Evolutionary conservation across 2,113 vertebrate genomes (phyloP), one percentile per base, ranked within the genome.

Genomic region (Seriola quinqueradiata): DNA sequence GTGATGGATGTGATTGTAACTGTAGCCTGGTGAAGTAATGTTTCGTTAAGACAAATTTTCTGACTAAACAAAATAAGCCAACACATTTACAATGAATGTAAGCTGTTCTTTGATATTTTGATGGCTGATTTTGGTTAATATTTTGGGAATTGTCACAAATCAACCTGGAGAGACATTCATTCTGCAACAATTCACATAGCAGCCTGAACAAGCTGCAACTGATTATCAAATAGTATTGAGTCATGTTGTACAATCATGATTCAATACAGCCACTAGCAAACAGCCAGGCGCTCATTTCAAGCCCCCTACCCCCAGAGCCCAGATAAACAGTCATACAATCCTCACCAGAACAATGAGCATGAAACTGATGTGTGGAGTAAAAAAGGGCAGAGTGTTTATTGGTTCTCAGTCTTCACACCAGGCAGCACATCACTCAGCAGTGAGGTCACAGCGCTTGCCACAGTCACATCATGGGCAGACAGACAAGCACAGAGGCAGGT

Each of bases 401-500:
- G 87, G 86, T 92, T 93, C 69, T 91, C 87, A 84, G 86, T 91
- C 85, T 88, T 90, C 67, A 84, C 93, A 92, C 83, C 85, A 82
- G 92, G 87, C 82, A 91, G 97, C 96, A 95, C 97, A 86, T 99
- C 97, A 84, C 97, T 97, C 95, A 90, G 58, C 63, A 21, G 0
- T 2, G 94, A 98, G 97, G 94, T 98, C 98, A 98, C 92, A 94
- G 96, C 95, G 96, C 97, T 95, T 54, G 34, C 80, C 23, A 63
- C 88, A 85, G 50, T 79, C 85, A 85, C 42, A 60, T 85, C 79
- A 83, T 44, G 58, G 79, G 70, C 54, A 68, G 74, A 81, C 82
- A 68, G 57, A 66, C 76, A 76, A 83, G 83, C 60, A 68, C 61
- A 86, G n/a, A 83, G 80, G 32, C 61, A 78, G 68, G 61, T 78